Conservation (phyloP, 1,140 invertebrate species). For the Teleopsis dalmanni region DNA sequence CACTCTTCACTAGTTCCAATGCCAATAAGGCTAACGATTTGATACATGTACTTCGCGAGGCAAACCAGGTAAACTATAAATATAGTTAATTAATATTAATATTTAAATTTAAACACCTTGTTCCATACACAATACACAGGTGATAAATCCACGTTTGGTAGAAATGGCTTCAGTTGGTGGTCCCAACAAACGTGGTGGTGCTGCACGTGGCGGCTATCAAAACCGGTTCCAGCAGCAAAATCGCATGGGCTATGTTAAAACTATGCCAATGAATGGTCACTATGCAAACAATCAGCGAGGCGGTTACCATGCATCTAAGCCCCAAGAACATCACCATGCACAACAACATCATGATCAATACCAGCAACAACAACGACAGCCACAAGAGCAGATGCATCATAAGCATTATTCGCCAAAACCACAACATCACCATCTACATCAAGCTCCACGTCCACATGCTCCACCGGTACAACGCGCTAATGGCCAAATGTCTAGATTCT, state of each 20-base stretch:
- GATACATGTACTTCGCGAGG: constrained; percentile 86
- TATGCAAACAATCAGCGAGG: constrained; percentile 2
- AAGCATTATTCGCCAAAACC: constrained; percentile 1
- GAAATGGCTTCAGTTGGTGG: constrained; percentile 47
- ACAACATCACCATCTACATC: not conserved
- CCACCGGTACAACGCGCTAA: constrained; percentile 2
- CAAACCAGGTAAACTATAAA: constrained; percentile 69
- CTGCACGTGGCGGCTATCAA: constrained; percentile 9
- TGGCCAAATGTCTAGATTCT: constrained; percentile 11
- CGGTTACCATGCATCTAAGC: constrained; percentile 18
- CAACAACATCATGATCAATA: constrained; percentile 8
- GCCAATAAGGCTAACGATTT: constrained; percentile 87
- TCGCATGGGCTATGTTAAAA: too few relatives aligned
- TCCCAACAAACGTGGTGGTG: constrained; percentile 35
- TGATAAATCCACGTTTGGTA: constrained; percentile 52
- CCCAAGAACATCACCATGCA: constrained; percentile 19
- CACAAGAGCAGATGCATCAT: not conserved
- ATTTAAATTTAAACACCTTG: not conserved
- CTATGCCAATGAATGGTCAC: constrained; percentile 1
- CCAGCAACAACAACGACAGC: constrained; percentile 15
- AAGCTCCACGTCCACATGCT: too few relatives aligned
- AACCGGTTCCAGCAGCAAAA: constrained; percentile 8
- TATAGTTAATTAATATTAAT: not conserved
- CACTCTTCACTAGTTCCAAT: constrained; percentile 93
- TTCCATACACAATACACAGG: constrained; percentile 27